A percentile compares a stretch with the other conserved stretches of the same genome.
phyloP scores from a whole-genome alignment of 2,113 vertebrate genomes.

The Carlito syrichta region DNA sequence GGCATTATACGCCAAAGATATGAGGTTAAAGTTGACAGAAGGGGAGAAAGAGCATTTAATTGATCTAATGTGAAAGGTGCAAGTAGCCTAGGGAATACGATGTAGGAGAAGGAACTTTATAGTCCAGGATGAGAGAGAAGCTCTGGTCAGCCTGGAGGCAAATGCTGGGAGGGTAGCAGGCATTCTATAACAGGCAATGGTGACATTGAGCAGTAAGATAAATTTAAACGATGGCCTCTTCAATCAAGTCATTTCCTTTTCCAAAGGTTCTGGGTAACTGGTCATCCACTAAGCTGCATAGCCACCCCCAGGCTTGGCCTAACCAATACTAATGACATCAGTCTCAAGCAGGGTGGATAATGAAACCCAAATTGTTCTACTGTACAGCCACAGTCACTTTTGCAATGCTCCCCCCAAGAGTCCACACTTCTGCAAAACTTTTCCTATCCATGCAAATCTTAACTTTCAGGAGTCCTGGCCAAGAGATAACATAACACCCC shows the following conservation, averaged over 20 bases:
- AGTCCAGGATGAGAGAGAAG: neutral
- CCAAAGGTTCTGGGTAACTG: constrained; percentile 45
- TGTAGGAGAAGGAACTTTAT: neutral
- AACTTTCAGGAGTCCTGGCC: constrained; percentile 55
- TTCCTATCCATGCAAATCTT: constrained; percentile 57
- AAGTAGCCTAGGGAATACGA: neutral
- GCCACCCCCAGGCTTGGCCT: neutral
- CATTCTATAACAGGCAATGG: neutral
- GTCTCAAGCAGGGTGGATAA: neutral
- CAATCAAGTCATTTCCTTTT: neutral
- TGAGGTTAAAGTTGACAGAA: neutral
- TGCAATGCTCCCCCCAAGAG: neutral
- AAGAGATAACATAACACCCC: constrained; percentile 71
- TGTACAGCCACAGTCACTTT: neutral
- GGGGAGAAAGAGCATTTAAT: neutral
- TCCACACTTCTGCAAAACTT: constrained; percentile 22
- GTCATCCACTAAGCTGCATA: neutral
- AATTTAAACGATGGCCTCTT: constrained; percentile 22
- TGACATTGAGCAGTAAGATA: constrained; percentile 18
- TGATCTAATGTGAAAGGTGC: neutral
- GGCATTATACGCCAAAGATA: neutral
- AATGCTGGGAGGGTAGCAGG: neutral
- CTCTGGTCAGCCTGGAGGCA: neutral
- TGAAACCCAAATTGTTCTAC: neutral
- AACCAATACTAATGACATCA: neutral